Conservation (phyloP, 1,140 invertebrate species). For the Brachionus koreanus region DNA sequence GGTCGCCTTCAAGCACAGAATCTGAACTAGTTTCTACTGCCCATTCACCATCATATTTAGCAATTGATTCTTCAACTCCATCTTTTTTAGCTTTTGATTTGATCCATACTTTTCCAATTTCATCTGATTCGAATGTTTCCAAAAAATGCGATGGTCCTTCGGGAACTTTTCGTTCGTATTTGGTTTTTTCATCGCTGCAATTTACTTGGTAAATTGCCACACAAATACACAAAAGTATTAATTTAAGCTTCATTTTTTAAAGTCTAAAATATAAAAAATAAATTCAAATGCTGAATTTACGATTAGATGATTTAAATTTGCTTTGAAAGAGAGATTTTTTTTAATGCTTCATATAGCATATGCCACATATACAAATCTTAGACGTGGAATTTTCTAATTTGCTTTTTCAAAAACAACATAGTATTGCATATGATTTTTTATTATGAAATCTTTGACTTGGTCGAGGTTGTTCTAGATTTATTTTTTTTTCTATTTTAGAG, state of each 20-base stretch:
- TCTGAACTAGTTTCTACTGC: slow-evolving; percentile 71
- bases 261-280: not conserved
- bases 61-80: slow-evolving; percentile 76
- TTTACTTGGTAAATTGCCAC: not conserved
- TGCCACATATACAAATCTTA: not conserved
- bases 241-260: not conserved
- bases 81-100: slow-evolving; percentile 88
- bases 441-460: not conserved
- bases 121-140: slow-evolving; percentile 31
- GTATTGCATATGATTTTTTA: not conserved
- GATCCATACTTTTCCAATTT: slow-evolving; percentile 66
- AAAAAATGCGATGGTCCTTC: not conserved
- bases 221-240: not conserved
- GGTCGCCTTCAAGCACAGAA: slow-evolving; percentile 74
- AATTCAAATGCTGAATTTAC: not conserved
- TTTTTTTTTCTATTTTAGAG: not conserved
- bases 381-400: not conserved
- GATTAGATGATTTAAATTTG: slow-evolving; percentile 9
- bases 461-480: not conserved
- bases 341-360: not conserved
- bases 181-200: not conserved
- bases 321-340: not conserved
- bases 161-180: slow-evolving; percentile 3
- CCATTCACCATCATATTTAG: slow-evolving; percentile 65
- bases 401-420: not conserved